phyloP scores from a whole-genome alignment of 2,888 invertebrate species.

The Ramazzottius varieornatus region DNA sequence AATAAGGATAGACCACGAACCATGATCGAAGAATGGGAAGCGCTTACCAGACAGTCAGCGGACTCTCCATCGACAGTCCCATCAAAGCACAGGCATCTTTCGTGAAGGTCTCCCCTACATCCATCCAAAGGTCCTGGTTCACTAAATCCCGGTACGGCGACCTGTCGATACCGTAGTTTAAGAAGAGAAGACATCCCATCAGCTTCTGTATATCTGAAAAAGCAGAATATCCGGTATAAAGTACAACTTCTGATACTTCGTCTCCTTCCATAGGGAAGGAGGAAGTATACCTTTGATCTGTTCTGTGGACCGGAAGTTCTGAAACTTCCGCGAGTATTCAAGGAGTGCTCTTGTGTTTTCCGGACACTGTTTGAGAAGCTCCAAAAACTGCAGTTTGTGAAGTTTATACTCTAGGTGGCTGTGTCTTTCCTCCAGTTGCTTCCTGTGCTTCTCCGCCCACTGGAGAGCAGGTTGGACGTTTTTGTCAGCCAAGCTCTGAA shows the following conservation, averaged over 20 bases:
- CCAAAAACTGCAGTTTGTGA: slow-evolving; percentile 51
- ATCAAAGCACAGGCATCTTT: slow-evolving; percentile 70
- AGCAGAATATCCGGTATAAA: background rate
- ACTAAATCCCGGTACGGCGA: slow-evolving; percentile 52
- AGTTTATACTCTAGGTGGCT: slow-evolving; percentile 47
- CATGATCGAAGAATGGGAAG: no score
- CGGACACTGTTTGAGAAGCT: slow-evolving; percentile 30
- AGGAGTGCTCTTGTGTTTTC: background rate
- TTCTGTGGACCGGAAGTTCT: background rate
- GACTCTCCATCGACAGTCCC: slow-evolving; percentile 63
- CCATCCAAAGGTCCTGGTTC: slow-evolving; percentile 49
- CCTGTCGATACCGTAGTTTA: slow-evolving; percentile 44
- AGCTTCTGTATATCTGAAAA: slow-evolving; percentile 47
- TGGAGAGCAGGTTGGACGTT: slow-evolving; percentile 46
- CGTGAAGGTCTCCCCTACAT: slow-evolving; percentile 64
- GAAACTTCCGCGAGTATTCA: background rate
- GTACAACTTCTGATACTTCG: background rate
- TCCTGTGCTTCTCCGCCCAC: slow-evolving; percentile 54
- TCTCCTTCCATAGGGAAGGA: background rate
- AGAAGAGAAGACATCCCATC: slow-evolving; percentile 57
- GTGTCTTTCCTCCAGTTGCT: slow-evolving; percentile 37
- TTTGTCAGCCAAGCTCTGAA: slow-evolving; percentile 51
- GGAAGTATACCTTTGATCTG: background rate
- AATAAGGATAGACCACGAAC: background rate
- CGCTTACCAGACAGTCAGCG: slow-evolving; percentile 51